A percentile compares a stretch with the other conserved stretches of the same genome.
Conservation (phyloP, 1,140 invertebrate species). For the Heliconius congener region DNA sequence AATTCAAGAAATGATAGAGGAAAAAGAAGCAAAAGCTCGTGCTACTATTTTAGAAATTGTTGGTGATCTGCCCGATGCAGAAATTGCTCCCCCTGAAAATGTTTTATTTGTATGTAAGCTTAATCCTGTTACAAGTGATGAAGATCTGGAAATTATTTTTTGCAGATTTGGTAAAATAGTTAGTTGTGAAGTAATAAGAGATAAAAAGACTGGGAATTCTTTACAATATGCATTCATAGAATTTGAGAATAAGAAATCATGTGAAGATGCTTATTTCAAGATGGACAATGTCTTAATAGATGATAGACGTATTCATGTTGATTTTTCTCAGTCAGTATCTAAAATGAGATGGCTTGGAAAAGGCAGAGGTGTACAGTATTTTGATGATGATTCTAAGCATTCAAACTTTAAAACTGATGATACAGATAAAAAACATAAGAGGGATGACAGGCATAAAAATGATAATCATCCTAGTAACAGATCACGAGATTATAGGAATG, state of each 20-base stretch:
- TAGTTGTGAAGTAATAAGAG: conserved; percentile 98
- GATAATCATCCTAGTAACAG: conserved; percentile 21
- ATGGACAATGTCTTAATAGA: conserved; percentile 99
- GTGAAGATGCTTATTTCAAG: conserved; percentile 99
- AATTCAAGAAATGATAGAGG: conserved; percentile 93
- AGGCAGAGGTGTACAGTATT: conserved; percentile 86
- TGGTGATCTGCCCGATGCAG: conserved; percentile 97
- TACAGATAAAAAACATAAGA: conserved; percentile 18
- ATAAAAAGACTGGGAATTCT: conserved; percentile 95
- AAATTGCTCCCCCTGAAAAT: conserved; percentile 99
- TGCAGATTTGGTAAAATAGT: conserved; percentile 97
- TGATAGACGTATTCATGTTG: conserved; percentile 98
- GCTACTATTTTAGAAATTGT: conserved; percentile 99
- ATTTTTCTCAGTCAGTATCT: conserved; percentile 99
- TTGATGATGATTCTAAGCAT: conserved; percentile 51
- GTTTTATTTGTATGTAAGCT: conserved; percentile 99
- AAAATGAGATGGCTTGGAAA: conserved; percentile 95
- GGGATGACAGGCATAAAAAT: conserved; percentile 27
- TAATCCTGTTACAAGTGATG: conserved; percentile 99
- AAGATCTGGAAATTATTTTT: conserved; percentile 99
- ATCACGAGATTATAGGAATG: conserved; percentile 34
- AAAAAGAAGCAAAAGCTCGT: conserved; percentile 96
- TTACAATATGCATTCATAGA: conserved; percentile 99
- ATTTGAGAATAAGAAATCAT: conserved; percentile 96
- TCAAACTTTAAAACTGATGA: conserved; percentile 28